These are phyloP conservation scores for Cryptoblepharus egeriae DNA, from an alignment of 2,797 vertebrate species.

Conservation along the genomic window DNA sequence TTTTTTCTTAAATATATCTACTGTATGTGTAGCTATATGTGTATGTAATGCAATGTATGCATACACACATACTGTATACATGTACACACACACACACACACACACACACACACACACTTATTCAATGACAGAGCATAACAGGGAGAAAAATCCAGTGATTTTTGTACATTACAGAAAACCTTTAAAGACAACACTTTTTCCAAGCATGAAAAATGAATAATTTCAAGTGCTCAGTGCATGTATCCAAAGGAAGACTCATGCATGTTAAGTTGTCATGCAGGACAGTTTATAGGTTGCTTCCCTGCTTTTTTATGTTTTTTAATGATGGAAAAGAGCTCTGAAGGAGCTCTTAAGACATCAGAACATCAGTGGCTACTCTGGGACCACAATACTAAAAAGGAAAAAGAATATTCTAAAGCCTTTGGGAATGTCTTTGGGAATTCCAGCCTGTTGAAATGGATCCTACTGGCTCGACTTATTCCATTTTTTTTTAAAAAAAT, in stretches of 20 bases:
- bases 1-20: no score
- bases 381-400: neutral
- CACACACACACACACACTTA: no score
- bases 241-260: neutral
- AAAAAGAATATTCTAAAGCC: neutral
- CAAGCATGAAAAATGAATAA: neutral
- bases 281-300: neutral
- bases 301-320: neutral
- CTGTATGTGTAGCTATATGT: no score
- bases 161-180: neutral
- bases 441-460: neutral
- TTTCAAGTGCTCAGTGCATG: neutral
- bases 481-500: neutral
- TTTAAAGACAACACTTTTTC: neutral
- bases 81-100: no score
- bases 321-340: neutral
- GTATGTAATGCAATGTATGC: no score
- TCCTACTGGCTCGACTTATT: neutral
- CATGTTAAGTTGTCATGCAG: neutral
- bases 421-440: neutral
- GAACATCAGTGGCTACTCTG: neutral
- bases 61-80: no score
- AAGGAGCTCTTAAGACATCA: no score
- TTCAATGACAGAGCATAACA: no score
- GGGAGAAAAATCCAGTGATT: neutral